Evolutionary conservation across 2,113 vertebrate species (phyloP).

Genomic region (Leptobrachium leishanense): DNA sequence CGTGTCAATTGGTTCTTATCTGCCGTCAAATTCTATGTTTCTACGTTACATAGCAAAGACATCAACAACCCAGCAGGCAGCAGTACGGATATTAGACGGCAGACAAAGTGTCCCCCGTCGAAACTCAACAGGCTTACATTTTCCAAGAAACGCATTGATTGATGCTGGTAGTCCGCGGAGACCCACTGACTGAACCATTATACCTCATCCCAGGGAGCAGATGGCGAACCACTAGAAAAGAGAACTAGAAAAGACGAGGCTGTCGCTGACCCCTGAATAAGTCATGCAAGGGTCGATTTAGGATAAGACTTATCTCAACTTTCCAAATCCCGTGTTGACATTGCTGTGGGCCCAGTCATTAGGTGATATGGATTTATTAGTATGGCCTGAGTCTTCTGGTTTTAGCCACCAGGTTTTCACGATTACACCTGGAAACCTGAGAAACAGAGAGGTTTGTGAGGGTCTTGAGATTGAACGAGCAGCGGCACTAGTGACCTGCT

Average conservation of each 20-base stretch:
- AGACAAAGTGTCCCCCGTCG: constrained; percentile 17
- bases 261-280: too few species aligned
- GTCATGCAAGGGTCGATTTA: constrained; percentile 21
- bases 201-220: constrained; percentile 29
- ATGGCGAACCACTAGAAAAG: constrained; percentile 16
- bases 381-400: too few species aligned
- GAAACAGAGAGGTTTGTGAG: too few species aligned
- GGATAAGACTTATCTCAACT: constrained; percentile 40
- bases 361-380: constrained; percentile 5
- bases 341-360: constrained; percentile 1
- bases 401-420: too few species aligned
- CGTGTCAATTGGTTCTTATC: background rate
- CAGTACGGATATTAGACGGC: constrained; percentile 4
- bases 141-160: constrained; percentile 34
- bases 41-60: background rate
- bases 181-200: background rate
- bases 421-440: too few species aligned
- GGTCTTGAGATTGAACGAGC: too few species aligned
- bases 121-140: constrained; percentile 21
- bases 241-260: constrained; percentile 18
- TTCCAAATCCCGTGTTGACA: constrained; percentile 28
- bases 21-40: background rate
- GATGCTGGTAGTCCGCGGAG: constrained; percentile 9
- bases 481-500: too few species aligned
- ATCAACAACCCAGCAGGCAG: background rate